Evolutionary conservation across 2,797 vertebrate species (phyloP).

Genomic region (Acrocephalus scirpaceus): DNA sequence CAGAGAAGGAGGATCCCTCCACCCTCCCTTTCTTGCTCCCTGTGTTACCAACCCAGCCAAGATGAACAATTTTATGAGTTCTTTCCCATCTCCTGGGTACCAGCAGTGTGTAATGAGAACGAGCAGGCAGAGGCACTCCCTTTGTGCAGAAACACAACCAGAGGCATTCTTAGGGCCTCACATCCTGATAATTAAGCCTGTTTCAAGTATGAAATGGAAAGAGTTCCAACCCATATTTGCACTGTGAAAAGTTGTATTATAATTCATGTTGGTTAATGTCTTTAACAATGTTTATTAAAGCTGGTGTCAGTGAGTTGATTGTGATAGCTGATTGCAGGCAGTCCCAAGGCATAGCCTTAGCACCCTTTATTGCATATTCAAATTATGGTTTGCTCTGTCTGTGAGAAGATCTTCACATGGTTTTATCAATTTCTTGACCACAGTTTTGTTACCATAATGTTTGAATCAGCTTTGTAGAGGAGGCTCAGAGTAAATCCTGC

Average conservation of each 20-base stretch:
- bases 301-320: not conserved
- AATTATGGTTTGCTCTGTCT: not conserved
- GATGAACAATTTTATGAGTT: not conserved
- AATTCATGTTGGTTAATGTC: not conserved
- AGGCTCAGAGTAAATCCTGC: not conserved
- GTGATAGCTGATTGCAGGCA: not conserved
- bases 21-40: not conserved
- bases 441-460: not conserved
- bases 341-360: not conserved
- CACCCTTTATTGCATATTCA: not conserved
- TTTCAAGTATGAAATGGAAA: not conserved
- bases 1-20: not conserved
- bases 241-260: not conserved
- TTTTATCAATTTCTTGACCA: not conserved
- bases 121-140: not conserved
- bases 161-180: not conserved
- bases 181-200: not conserved
- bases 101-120: not conserved
- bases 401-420: not conserved
- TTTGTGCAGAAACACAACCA: not conserved
- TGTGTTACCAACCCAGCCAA: not conserved
- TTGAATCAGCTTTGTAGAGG: not conserved
- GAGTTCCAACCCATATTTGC: not conserved
- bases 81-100: not conserved
- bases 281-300: not conserved